Conservation (phyloP, 2,797 vertebrate species). For the Chromis chromis region DNA sequence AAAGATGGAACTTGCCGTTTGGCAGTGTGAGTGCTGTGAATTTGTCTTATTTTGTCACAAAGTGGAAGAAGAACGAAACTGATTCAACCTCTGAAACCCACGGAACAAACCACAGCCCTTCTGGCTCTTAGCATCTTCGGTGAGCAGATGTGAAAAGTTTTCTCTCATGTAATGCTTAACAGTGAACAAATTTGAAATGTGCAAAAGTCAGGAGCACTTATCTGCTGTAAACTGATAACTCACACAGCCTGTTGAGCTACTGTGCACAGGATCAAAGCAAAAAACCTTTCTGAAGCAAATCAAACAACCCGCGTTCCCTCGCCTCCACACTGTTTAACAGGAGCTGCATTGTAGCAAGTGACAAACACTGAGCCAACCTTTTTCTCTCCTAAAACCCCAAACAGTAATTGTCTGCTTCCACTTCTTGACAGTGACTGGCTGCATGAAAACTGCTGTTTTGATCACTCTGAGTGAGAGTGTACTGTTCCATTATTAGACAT, state of each 20-base stretch:
- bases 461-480: constrained; percentile 13
- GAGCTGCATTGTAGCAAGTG: background rate
- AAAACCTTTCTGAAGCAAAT: constrained; percentile 22
- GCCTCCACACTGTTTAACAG: constrained; percentile 16
- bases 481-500: constrained; percentile 53
- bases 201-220: background rate
- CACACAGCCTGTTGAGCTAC: constrained; percentile 28
- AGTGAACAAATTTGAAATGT: background rate
- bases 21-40: background rate
- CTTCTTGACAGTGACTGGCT: constrained; percentile 5
- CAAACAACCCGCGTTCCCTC: constrained; percentile 1
- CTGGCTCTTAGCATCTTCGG: background rate
- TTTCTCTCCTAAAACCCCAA: constrained; percentile 8
- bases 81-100: background rate
- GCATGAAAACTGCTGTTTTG: constrained; percentile 38
- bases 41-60: background rate
- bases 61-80: background rate
- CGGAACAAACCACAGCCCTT: constrained; percentile 11
- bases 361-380: background rate
- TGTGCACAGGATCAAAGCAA: constrained; percentile 27
- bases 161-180: background rate
- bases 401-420: constrained; percentile 37
- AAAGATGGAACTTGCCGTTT: background rate
- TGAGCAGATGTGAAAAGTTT: constrained; percentile 29
- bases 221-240: constrained; percentile 12